phyloP scores from a whole-genome alignment of 2,797 vertebrate genomes.

The Rousettus madagascariensis region DNA sequence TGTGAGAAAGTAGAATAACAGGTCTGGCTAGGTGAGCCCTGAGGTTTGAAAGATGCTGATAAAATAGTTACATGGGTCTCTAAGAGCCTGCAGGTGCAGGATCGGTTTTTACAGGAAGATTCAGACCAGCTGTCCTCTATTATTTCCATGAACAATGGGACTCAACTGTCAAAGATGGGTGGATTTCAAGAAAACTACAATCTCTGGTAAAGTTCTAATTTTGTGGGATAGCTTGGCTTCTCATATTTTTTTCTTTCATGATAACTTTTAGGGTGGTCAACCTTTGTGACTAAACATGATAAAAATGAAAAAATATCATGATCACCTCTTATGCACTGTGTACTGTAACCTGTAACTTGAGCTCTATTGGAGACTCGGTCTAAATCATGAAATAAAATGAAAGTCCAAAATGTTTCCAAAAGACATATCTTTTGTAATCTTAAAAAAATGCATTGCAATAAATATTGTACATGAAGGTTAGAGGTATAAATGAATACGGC shows the following conservation, averaged over 20 bases:
- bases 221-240: background rate
- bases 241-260: background rate
- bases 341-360: background rate
- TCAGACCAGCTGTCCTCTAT: background rate
- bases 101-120: background rate
- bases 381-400: background rate
- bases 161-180: background rate
- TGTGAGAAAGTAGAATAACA: conserved; percentile 3
- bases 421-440: background rate
- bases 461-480: background rate
- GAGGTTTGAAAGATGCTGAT: background rate
- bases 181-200: background rate
- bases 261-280: background rate
- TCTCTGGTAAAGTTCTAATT: background rate
- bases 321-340: background rate
- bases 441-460: background rate
- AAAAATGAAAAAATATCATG: conserved; percentile 3
- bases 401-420: background rate
- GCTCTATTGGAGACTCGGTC: background rate
- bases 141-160: background rate
- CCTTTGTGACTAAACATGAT: background rate
- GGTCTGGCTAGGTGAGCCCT: background rate
- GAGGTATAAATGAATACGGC: background rate
- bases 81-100: background rate
- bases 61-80: background rate